These are phyloP conservation scores for Thaleichthys pacificus DNA, from an alignment of 2,797 vertebrate genomes.

Conservation along the genomic window DNA sequence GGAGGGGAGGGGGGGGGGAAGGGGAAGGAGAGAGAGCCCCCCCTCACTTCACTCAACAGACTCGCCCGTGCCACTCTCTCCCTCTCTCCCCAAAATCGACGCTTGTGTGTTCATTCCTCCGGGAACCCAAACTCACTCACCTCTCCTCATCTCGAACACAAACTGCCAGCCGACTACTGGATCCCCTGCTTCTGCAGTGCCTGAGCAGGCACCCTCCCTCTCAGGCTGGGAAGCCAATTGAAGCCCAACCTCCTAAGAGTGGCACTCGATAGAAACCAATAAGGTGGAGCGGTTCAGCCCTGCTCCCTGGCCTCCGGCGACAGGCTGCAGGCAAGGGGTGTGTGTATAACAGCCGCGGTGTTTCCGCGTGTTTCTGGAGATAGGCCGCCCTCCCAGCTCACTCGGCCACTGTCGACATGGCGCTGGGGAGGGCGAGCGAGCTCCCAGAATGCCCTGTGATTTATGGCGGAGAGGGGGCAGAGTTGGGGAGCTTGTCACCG, in stretches of 20 bases:
- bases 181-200: conserved; percentile 44
- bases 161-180: conserved; percentile 41
- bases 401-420: conserved; percentile 47
- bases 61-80: background rate
- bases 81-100: background rate
- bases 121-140: conserved; percentile 49
- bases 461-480: conserved; percentile 45
- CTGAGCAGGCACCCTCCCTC: conserved; percentile 10
- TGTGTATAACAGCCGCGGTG: too few relatives aligned
- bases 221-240: conserved; percentile 15
- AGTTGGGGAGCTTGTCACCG: conserved; percentile 68
- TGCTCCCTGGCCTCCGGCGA: background rate
- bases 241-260: conserved; percentile 31
- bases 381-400: conserved; percentile 21
- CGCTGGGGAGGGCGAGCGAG: conserved; percentile 41
- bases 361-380: conserved; percentile 21
- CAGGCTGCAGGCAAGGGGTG: conserved; percentile 39
- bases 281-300: conserved; percentile 7
- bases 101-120: conserved; percentile 24
- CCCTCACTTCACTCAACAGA: background rate
- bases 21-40: conserved; percentile 32
- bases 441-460: conserved; percentile 60
- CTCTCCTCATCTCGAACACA: conserved; percentile 44
- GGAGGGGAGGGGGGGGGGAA: conserved; percentile 12
- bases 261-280: conserved; percentile 41